Conservation (phyloP, 2,797 vertebrate species). For the Steatocranus sp. region DNA sequence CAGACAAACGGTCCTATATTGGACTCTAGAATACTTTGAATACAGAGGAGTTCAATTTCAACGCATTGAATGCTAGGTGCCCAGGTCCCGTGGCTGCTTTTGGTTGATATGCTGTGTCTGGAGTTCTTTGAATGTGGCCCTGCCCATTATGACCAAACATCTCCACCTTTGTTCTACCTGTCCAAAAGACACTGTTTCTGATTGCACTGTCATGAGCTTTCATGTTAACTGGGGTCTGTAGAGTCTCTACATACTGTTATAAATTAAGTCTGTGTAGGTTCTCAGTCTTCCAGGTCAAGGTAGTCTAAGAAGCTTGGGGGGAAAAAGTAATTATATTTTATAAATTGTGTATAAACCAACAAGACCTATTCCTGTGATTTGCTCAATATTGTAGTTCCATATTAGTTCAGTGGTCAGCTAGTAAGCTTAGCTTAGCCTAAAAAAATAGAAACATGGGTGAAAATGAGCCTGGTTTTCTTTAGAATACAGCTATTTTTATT, state of each 20-base stretch:
- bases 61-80: not conserved
- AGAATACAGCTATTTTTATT: not conserved
- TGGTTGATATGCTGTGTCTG: not conserved
- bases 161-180: not conserved
- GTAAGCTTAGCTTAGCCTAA: not conserved
- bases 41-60: not conserved
- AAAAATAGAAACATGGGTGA: not conserved
- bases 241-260: not conserved
- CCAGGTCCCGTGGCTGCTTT: not conserved
- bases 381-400: not conserved
- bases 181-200: not conserved
- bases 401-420: not conserved
- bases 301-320: fast-evolving
- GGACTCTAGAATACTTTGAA: not conserved
- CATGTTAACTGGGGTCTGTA: not conserved
- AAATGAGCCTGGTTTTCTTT: not conserved
- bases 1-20: fast-evolving
- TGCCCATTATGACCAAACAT: fast-evolving
- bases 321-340: not conserved
- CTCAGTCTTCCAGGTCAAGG: not conserved
- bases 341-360: not conserved
- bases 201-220: not conserved
- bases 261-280: not conserved
- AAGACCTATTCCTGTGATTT: not conserved
- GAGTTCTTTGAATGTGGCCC: fast-evolving